Evolutionary conservation across 92 coral and sea anemone genomes (phyloP).

Genomic region (Parazoanthus atlanticus): DNA sequence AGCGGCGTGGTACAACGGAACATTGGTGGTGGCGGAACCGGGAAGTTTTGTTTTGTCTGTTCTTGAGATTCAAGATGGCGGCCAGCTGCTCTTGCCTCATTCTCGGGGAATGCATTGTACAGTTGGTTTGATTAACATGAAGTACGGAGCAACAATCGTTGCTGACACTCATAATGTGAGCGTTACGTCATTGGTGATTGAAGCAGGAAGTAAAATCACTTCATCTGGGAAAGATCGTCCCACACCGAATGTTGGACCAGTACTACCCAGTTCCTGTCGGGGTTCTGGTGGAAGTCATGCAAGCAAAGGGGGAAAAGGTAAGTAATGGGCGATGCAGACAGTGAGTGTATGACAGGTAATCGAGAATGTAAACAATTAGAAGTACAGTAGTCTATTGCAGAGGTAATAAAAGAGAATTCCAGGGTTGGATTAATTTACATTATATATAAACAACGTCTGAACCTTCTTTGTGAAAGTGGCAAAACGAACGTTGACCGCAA

Average conservation of each 20-base stretch:
- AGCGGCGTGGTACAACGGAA: slow-evolving; percentile 49
- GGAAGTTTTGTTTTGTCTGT: slow-evolving; percentile 60
- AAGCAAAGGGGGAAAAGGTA: slow-evolving; percentile 65
- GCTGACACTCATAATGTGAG: slow-evolving; percentile 65
- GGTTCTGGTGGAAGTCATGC: slow-evolving; percentile 74
- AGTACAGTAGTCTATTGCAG: too few relatives aligned
- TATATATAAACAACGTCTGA: too few relatives aligned
- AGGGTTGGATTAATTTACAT: too few relatives aligned
- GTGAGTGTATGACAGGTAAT: too few relatives aligned
- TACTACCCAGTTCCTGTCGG: slow-evolving; percentile 43
- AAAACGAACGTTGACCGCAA: too few relatives aligned
- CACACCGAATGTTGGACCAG: slow-evolving; percentile 42
- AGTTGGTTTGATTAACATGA: slow-evolving; percentile 59
- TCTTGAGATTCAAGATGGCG: slow-evolving; percentile 70
- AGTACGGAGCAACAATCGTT: slow-evolving; percentile 60
- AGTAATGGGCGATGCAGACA: background rate
- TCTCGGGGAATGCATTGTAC: slow-evolving; percentile 61
- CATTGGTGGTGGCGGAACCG: slow-evolving; percentile 43
- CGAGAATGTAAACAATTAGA: too few relatives aligned
- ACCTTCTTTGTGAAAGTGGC: too few relatives aligned
- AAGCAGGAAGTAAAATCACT: slow-evolving; percentile 63
- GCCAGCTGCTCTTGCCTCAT: slow-evolving; percentile 53
- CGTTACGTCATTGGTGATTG: slow-evolving; percentile 62
- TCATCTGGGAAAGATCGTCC: slow-evolving; percentile 66
- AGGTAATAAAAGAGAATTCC: too few relatives aligned